Percentiles rank a stretch among this genome's conserved stretches.
Conservation (phyloP, 2,113 vertebrate genomes). For the Syrrhaptes paradoxus region DNA sequence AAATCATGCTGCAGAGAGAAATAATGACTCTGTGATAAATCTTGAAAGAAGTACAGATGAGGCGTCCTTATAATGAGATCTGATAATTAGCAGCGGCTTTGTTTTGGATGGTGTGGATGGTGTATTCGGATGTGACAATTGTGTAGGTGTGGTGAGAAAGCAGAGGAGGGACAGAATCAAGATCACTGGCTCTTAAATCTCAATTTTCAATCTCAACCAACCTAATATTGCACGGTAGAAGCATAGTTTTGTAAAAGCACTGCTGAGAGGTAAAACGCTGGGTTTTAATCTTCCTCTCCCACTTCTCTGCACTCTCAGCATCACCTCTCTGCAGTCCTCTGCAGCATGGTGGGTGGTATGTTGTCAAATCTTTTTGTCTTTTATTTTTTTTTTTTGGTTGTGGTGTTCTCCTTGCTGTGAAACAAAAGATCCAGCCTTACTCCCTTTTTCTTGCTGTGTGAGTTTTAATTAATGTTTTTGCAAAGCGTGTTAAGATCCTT, state of each 20-base stretch:
- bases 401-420: not conserved
- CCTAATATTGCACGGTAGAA: not conserved
- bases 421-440: not conserved
- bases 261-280: not conserved
- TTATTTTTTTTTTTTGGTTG: not conserved
- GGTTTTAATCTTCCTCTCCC: not conserved
- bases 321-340: not conserved
- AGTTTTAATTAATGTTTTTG: conserved; percentile 52
- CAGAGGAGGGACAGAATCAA: not conserved
- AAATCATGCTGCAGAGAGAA: conserved; percentile 33
- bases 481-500: not conserved
- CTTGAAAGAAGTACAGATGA: not conserved
- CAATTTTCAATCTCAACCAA: not conserved
- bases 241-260: not conserved
- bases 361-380: not conserved
- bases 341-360: not conserved
- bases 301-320: not conserved
- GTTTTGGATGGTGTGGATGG: not conserved
- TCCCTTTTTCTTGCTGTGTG: not conserved
- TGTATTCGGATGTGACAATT: not conserved
- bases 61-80: not conserved
- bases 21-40: conserved; percentile 8
- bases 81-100: conserved; percentile 41
- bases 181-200: not conserved
- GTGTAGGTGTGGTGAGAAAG: conserved; percentile 1